phyloP scores from a whole-genome alignment of 2,888 invertebrate genomes.

The Cinara cedri region DNA sequence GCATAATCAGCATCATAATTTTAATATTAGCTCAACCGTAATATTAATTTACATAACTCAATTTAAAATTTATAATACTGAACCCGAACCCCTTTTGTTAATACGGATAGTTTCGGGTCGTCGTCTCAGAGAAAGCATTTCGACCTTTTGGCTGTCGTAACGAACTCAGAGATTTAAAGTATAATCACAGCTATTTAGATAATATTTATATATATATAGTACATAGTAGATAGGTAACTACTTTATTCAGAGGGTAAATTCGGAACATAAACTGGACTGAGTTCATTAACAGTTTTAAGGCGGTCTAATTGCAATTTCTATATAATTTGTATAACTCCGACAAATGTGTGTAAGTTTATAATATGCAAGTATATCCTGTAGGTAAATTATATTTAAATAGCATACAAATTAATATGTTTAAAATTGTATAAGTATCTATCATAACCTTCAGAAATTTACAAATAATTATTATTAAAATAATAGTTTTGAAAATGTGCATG shows the following conservation, averaged over 20 bases:
- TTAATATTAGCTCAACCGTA: background rate
- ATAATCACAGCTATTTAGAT: background rate
- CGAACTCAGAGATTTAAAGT: background rate
- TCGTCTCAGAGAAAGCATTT: background rate
- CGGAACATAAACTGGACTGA: background rate
- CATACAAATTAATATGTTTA: too few species aligned
- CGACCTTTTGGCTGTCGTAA: background rate
- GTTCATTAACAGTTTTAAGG: background rate
- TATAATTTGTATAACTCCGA: background rate
- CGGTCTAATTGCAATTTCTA: background rate
- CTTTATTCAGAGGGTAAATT: background rate
- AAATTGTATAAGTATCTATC: too few species aligned
- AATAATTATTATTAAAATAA: too few species aligned
- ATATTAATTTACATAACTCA: background rate
- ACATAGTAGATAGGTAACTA: too few species aligned
- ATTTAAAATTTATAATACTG: background rate
- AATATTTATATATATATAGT: background rate
- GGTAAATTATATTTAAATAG: too few species aligned
- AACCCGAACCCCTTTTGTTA: constrained; percentile 3
- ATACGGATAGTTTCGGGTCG: background rate
- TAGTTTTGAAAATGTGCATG: too few species aligned
- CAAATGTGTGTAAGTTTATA: too few species aligned
- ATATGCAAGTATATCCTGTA: too few species aligned
- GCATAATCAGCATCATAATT: background rate
- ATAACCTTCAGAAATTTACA: too few species aligned